Evolutionary conservation across 2,113 vertebrate species (phyloP), one percentile per base, ranked within the genome.

Genomic region (Tonatia bakeri): DNA sequence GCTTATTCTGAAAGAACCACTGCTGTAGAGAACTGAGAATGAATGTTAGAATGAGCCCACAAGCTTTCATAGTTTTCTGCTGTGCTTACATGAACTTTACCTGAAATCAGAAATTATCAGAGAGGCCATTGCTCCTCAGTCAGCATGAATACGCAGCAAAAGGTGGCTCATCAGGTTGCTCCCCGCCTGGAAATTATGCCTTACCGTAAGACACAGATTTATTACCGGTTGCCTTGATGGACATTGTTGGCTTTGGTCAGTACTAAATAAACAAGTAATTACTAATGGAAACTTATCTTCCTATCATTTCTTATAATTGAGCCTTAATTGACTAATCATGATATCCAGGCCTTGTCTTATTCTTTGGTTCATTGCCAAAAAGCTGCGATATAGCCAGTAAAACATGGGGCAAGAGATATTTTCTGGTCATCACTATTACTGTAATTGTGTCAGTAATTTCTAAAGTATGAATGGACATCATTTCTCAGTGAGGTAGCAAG

Each of bases 261-360:
- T 73, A 47, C 31, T 65, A 8, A 10, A 8, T 87, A 90, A 83
- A 43, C 31, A 85, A 54, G 13, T 77, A 64, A 36, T 56, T 72
- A 94, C 36, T 67, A 67, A 77, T 36, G 88, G 67, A 67, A 84
- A 47, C 50, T 95, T 94, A 77, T n/a, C n/a, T n/a, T n/a, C n/a
- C n/a, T n/a, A n/a, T n/a, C n/a, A n/a, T n/a, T n/a, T n/a, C 50
- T 95, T 94, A 77, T 40, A 64, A 26, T 22, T 77, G 31, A 90
- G 28, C 45, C 73, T 83, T 85, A 65, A 59, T 45, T 84, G 26
- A 85, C 43, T 76, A 65, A 88, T 91, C 54, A 40, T 31, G 81
- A 33, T 64, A 36, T 52, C 16, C 26, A 87, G 36, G 33, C 26
- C 33, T 70, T 92, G 72, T 75, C 2, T 10, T 43, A 28, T 40